Evolutionary conservation across 37 sponge, comb jelly and placozoan species (phyloP).

Genomic region (Chondrosia reniformis): DNA sequence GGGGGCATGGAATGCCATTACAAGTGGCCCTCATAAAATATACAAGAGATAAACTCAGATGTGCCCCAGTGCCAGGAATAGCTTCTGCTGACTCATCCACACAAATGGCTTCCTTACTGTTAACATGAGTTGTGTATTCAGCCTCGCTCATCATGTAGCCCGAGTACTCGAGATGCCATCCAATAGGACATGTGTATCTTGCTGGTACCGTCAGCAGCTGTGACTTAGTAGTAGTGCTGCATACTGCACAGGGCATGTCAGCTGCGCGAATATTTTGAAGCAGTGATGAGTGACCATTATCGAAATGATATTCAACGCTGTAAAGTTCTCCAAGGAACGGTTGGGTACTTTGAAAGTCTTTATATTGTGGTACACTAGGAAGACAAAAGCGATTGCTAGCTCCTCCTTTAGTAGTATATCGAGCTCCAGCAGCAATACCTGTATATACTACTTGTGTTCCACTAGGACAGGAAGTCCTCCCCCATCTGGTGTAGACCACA

Average conservation of each 20-base stretch:
- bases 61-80: neutral
- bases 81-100: neutral
- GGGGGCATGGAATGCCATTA: neutral
- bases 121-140: neutral
- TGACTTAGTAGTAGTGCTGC: neutral
- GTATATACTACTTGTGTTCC: neutral
- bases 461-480: neutral
- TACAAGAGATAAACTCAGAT: neutral
- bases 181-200: neutral
- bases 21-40: neutral
- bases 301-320: neutral
- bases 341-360: neutral
- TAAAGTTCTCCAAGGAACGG: neutral
- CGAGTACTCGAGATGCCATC: neutral
- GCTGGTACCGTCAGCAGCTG: neutral
- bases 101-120: neutral
- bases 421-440: neutral
- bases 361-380: neutral
- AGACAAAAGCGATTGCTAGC: neutral
- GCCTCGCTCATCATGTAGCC: neutral
- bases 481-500: neutral
- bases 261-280: neutral
- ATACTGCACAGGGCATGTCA: conserved; percentile 3
- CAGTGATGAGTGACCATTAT: neutral
- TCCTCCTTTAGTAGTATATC: neutral